Conservation (phyloP, 2,888 invertebrate genomes). For the Eilema caniola region DNA sequence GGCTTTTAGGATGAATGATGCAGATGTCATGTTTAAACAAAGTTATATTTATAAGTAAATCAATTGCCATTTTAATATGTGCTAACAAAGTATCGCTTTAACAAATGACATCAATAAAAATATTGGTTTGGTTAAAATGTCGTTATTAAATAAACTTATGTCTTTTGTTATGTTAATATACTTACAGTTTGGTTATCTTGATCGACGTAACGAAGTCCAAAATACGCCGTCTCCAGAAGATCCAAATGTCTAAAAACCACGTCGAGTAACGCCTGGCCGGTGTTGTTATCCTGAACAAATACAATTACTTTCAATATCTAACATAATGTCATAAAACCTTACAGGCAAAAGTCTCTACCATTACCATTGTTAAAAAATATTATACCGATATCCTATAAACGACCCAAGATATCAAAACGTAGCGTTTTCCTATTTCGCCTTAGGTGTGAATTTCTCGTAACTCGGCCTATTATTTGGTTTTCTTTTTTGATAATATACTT, state of each 20-base stretch:
- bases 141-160: background rate
- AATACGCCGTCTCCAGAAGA: slow-evolving; percentile 98
- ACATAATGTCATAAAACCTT: slow-evolving; percentile 19
- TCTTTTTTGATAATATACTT: slow-evolving; percentile 2
- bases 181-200: slow-evolving; percentile 97
- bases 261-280: slow-evolving; percentile 96
- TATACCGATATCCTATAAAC: slow-evolving; percentile 25
- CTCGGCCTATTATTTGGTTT: slow-evolving; percentile 17
- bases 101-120: background rate
- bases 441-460: slow-evolving; percentile 18
- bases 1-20: background rate
- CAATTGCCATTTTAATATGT: background rate
- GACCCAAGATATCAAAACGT: slow-evolving; percentile 23
- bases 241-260: slow-evolving; percentile 97
- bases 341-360: slow-evolving; percentile 15
- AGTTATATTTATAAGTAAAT: background rate
- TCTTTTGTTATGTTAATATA: slow-evolving; percentile 27
- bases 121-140: too few relatives aligned
- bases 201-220: slow-evolving; percentile 97
- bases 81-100: background rate
- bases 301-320: slow-evolving; percentile 23
- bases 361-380: slow-evolving; percentile 26
- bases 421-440: slow-evolving; percentile 22
- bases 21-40: background rate
- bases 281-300: slow-evolving; percentile 92